phyloP scores from a whole-genome alignment of 1,140 invertebrate genomes.

The Orius insidiosus region DNA sequence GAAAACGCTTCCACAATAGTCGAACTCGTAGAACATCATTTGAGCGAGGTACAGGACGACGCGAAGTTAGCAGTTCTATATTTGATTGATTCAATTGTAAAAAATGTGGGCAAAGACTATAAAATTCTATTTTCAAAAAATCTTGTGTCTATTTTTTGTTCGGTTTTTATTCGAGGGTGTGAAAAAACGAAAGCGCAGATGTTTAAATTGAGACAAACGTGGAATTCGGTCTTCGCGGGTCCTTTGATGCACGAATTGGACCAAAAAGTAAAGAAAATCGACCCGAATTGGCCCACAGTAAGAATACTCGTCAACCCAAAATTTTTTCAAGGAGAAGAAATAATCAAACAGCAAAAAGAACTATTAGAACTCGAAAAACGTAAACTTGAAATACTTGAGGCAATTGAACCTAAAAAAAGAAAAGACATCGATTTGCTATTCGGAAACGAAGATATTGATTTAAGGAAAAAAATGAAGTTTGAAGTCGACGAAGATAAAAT shows the following conservation, averaged over 20 bases:
- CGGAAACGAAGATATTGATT: conserved; percentile 77
- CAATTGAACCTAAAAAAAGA: conserved; percentile 46
- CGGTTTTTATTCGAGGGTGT: conserved; percentile 87
- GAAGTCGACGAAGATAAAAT: conserved; percentile 28
- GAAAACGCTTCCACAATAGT: conserved; percentile 74
- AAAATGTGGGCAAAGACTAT: conserved; percentile 83
- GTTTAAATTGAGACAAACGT: conserved; percentile 88
- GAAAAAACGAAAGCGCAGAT: conserved; percentile 78
- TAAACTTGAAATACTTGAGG: conserved; percentile 63
- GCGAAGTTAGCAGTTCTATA: conserved; percentile 89
- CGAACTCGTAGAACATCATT: conserved; percentile 79
- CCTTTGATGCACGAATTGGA: conserved; percentile 81
- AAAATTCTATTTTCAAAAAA: conserved; percentile 69
- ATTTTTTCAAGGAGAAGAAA: conserved; percentile 61
- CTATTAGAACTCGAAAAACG: conserved; percentile 65
- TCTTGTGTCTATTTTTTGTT: conserved; percentile 68
- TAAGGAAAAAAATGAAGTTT: conserved; percentile 29
- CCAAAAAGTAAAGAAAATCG: conserved; percentile 73
- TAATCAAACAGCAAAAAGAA: conserved; percentile 64
- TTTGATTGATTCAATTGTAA: conserved; percentile 97
- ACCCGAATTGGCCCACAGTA: conserved; percentile 86
- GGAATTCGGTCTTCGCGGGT: conserved; percentile 78
- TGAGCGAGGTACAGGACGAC: conserved; percentile 69
- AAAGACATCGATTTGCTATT: conserved; percentile 47
- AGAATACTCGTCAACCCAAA: conserved; percentile 70